Evolutionary conservation across 2,113 vertebrate genomes (phyloP).

Genomic region (Pelecanoides urinatrix): DNA sequence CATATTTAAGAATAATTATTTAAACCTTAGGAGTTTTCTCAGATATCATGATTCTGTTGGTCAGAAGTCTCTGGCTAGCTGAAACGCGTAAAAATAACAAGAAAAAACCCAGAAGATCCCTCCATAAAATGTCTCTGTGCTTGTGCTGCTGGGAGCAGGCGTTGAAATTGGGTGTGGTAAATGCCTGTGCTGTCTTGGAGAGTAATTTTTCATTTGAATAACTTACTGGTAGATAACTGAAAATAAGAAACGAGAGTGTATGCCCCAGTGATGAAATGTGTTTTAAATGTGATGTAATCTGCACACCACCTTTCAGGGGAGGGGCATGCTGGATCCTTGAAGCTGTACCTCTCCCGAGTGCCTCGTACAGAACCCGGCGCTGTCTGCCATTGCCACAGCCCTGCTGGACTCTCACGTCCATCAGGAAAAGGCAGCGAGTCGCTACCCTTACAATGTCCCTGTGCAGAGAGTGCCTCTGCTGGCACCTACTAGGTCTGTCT

Average conservation of each 20-base stretch:
- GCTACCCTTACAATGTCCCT: neutral
- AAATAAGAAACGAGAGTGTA: neutral
- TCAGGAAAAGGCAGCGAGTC: neutral
- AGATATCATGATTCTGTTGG: neutral
- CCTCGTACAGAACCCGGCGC: rapidly evolving
- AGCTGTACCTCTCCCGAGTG: neutral
- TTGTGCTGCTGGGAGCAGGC: neutral
- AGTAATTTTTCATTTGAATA: neutral
- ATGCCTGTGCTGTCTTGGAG: neutral
- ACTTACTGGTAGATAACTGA: neutral
- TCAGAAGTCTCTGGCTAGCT: neutral
- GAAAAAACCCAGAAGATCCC: neutral
- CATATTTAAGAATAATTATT: neutral
- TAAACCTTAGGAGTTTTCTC: neutral
- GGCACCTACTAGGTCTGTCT: neutral
- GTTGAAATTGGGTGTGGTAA: neutral
- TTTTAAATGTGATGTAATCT: neutral
- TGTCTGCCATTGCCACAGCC: neutral
- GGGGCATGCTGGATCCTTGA: neutral
- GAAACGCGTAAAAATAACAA: neutral
- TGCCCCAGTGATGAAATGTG: neutral
- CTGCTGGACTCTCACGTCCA: rapidly evolving
- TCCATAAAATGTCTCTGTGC: neutral
- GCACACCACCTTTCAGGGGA: neutral
- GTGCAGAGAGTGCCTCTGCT: neutral